phyloP scores from a whole-genome alignment of 2,797 vertebrate species.

The Artibeus jamaicensis region DNA sequence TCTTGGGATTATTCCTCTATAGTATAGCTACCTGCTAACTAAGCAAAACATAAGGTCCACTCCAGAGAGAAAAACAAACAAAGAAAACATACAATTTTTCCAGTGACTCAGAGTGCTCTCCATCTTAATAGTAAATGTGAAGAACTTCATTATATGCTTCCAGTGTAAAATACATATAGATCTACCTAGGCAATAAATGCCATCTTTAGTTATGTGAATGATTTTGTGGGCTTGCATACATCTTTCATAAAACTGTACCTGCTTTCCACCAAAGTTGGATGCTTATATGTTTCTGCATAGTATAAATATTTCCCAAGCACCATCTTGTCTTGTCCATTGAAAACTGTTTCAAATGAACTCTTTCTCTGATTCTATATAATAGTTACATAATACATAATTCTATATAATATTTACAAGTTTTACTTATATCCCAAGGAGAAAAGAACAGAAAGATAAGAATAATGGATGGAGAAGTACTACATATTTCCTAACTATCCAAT shows the following conservation, averaged over 20 bases:
- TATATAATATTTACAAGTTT: background rate
- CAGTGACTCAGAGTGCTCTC: background rate
- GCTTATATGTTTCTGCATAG: background rate
- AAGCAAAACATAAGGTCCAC: background rate
- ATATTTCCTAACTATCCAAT: background rate
- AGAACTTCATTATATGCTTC: background rate
- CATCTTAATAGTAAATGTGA: background rate
- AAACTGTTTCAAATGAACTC: background rate
- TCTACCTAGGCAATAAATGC: background rate
- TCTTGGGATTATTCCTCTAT: background rate
- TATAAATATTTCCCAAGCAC: background rate
- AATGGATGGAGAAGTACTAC: background rate
- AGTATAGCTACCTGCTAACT: background rate
- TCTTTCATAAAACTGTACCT: background rate
- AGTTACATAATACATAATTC: background rate
- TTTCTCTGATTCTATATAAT: background rate
- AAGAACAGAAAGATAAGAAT: background rate
- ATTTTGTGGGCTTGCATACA: background rate
- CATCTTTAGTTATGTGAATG: background rate
- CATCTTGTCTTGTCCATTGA: background rate
- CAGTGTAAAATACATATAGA: background rate
- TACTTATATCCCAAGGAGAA: background rate
- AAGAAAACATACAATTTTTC: rapidly evolving
- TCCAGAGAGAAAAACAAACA: background rate
- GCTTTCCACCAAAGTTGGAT: background rate